Evolutionary conservation across 2,113 vertebrate species (phyloP).

Genomic region (Grus americana): DNA sequence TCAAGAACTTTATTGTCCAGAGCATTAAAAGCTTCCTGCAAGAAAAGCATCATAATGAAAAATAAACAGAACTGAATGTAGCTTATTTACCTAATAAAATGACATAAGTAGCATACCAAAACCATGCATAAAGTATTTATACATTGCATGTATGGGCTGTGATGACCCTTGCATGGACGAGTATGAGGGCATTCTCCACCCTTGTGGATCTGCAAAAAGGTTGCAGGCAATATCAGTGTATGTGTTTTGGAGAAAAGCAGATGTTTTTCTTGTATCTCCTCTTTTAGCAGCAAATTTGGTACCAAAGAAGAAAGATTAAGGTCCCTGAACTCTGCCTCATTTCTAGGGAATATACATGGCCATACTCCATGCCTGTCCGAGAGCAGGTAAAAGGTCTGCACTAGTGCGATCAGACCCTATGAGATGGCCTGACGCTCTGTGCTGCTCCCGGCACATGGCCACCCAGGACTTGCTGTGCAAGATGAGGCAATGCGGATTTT

Average conservation of each 20-base stretch:
- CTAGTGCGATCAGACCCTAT: not conserved
- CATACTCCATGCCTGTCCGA: fast-evolving
- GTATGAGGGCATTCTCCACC: not conserved
- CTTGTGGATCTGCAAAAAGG: not conserved
- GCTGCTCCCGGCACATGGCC: fast-evolving
- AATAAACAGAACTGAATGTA: not conserved
- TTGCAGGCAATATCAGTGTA: not conserved
- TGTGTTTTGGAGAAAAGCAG: not conserved
- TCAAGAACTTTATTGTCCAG: slow-evolving; percentile 81
- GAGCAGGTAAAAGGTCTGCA: not conserved
- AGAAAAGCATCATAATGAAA: not conserved
- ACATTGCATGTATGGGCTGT: not conserved
- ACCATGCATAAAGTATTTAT: not conserved
- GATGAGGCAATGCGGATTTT: not conserved
- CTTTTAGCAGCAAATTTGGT: not conserved
- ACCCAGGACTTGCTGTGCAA: not conserved
- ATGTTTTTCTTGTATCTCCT: not conserved
- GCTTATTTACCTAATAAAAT: not conserved
- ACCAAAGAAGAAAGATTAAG: not conserved
- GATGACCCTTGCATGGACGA: not conserved
- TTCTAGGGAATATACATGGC: fast-evolving
- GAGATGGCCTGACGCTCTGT: not conserved
- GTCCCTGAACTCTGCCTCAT: not conserved
- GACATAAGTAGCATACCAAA: not conserved
- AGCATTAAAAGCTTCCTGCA: slow-evolving; percentile 80